These are phyloP conservation scores for Okamejei kenojei DNA, from an alignment of 2,797 vertebrate species.

Conservation along the genomic window DNA sequence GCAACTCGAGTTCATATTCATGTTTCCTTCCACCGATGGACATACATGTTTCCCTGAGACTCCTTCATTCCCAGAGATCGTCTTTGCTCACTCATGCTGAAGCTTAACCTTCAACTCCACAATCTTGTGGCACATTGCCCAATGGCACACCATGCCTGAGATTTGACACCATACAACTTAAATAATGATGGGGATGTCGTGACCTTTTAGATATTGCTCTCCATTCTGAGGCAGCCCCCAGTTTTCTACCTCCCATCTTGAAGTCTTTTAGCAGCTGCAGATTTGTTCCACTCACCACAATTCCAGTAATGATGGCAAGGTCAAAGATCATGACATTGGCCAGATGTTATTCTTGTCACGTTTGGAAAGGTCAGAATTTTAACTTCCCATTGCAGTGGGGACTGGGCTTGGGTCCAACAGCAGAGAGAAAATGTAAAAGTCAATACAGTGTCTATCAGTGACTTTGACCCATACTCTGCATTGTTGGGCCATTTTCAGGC, in stretches of 20 bases:
- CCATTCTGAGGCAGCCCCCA: background rate
- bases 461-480: too few relatives aligned
- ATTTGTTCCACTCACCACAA: background rate
- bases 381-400: too few relatives aligned
- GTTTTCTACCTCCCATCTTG: background rate
- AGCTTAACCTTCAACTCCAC: background rate
- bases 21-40: background rate
- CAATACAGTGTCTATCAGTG: too few relatives aligned
- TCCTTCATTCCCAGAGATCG: background rate
- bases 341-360: background rate
- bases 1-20: background rate
- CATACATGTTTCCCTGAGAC: background rate
- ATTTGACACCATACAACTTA: background rate
- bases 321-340: background rate
- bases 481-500: too few relatives aligned
- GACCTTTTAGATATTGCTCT: background rate
- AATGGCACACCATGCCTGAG: background rate
- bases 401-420: too few relatives aligned
- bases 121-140: too few relatives aligned
- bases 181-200: background rate
- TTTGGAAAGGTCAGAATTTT: background rate
- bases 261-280: background rate
- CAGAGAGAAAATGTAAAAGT: too few relatives aligned
- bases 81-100: background rate
- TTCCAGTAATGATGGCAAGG: background rate